Evolutionary conservation across 2,113 vertebrate species (phyloP), one percentile per base, ranked within the genome.

Genomic region (Alaudala cheleensis): DNA sequence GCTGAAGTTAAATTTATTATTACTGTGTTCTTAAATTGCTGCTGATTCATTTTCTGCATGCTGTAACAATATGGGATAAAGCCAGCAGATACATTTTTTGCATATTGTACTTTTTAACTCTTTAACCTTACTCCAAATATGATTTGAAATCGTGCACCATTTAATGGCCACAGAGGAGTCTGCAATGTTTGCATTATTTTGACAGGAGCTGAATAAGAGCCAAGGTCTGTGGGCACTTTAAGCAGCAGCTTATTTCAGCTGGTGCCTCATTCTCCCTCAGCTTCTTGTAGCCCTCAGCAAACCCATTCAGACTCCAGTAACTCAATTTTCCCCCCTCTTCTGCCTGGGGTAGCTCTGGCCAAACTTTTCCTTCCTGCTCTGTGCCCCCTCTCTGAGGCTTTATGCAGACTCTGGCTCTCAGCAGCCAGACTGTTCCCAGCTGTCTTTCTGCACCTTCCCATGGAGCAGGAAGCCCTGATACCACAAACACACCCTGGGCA

Each of bases 11-110:
- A 71, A 95, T 91, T 92, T 97, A 96, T 93, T 90, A 90, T 89
- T 79, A 91, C 61, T 82, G 66, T 39, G 47, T 57, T 95, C 79
- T 92, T 90, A 85, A 80, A 80, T 73, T 54, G 64, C 89, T 90
- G 87, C 78, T 70, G 74, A 95, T 92, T 94, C 74, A 90, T 90
- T 93, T 95, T 92, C 66, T 95, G 51, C 67, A 70, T 73, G 56
- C 67, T 95, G 44, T 62, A 94, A 61, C 69, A 25, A 23, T 69
- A 34, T 24, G 40, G n/a, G 7, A 79, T 67, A 86, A 84, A 76
- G 60, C 74, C 91, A 88, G 62, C 66, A 64, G 58, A 66, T 88
- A 17, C 15, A 49, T 70, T 65, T 87, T 67, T 87, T 88, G 62
- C 33, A 51, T 70, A 39, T 28, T 86, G 5, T 47, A 40, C 40